Evolutionary conservation across 2,113 vertebrate genomes (phyloP).

Genomic region (Otis tarda): DNA sequence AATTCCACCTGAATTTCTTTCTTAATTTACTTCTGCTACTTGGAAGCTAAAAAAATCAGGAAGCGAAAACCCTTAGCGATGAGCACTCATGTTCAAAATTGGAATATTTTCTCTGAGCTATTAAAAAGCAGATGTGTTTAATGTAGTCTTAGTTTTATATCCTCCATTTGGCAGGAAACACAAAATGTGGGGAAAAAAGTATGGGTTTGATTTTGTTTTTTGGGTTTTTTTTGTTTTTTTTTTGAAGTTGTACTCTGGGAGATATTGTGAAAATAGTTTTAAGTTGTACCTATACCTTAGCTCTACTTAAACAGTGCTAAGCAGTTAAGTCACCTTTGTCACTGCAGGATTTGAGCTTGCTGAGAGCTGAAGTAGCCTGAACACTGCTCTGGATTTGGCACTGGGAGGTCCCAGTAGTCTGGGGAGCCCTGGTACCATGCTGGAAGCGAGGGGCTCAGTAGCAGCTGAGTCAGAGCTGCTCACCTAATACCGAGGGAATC

Average conservation of each 20-base stretch:
- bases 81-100: background rate
- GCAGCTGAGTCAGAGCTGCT: background rate
- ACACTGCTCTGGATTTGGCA: background rate
- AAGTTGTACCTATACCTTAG: background rate
- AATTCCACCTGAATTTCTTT: background rate
- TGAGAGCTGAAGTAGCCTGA: background rate
- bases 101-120: background rate
- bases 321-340: background rate
- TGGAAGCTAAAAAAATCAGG: background rate
- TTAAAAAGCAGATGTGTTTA: background rate
- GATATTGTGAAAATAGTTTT: background rate
- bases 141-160: background rate
- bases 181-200: background rate
- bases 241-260: background rate
- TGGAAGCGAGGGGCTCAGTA: background rate
- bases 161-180: background rate
- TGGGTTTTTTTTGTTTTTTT: too few species aligned
- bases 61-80: background rate
- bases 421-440: background rate
- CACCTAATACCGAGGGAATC: background rate
- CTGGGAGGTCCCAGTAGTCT: fast-evolving
- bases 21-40: background rate
- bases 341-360: background rate
- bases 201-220: too few species aligned
- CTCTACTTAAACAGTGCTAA: background rate